Conservation (phyloP, 2,113 vertebrate genomes). For the Sander lucioperca region DNA sequence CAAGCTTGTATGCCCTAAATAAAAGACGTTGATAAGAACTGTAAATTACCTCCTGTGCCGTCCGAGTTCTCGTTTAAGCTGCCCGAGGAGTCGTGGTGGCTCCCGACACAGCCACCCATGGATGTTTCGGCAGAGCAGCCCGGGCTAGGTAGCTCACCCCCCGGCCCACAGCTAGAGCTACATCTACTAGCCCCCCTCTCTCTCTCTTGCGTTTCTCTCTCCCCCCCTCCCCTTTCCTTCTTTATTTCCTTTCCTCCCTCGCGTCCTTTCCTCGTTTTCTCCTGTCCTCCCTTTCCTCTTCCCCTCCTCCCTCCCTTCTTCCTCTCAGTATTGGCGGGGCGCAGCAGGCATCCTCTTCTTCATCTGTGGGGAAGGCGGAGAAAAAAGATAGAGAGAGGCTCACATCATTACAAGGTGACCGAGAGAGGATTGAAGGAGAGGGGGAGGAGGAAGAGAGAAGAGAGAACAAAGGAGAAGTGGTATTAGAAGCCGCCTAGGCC, state of each 20-base stretch:
- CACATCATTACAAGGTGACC: slow-evolving; percentile 73
- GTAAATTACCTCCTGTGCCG: slow-evolving; percentile 91
- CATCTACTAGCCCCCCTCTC: slow-evolving; percentile 67
- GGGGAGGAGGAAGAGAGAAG: neutral
- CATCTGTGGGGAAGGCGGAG: slow-evolving; percentile 53
- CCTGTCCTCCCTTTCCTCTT: slow-evolving; percentile 29
- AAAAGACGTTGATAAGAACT: slow-evolving; percentile 18
- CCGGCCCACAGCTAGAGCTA: slow-evolving; percentile 77
- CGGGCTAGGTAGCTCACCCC: slow-evolving; percentile 79
- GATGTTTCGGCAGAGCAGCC: slow-evolving; percentile 85
- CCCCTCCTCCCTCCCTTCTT: slow-evolving; percentile 54
- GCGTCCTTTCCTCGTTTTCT: slow-evolving; percentile 51
- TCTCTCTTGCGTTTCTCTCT: slow-evolving; percentile 35
- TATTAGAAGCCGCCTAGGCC: no score
- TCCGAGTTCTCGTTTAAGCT: slow-evolving; percentile 98
- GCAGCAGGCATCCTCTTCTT: slow-evolving; percentile 57
- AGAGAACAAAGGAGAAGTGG: slow-evolving; percentile 38
- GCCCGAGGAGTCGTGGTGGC: slow-evolving; percentile 97
- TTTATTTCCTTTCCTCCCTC: slow-evolving; percentile 29
- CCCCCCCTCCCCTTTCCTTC: slow-evolving; percentile 25
- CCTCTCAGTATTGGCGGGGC: slow-evolving; percentile 55
- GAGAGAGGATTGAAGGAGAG: slow-evolving; percentile 8
- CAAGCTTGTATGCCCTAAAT: neutral
- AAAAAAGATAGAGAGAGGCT: slow-evolving; percentile 39
- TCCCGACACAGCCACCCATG: slow-evolving; percentile 99